These are phyloP conservation scores for Gavialis gangeticus DNA, from an alignment of 2,113 vertebrate species.

Conservation along the genomic window DNA sequence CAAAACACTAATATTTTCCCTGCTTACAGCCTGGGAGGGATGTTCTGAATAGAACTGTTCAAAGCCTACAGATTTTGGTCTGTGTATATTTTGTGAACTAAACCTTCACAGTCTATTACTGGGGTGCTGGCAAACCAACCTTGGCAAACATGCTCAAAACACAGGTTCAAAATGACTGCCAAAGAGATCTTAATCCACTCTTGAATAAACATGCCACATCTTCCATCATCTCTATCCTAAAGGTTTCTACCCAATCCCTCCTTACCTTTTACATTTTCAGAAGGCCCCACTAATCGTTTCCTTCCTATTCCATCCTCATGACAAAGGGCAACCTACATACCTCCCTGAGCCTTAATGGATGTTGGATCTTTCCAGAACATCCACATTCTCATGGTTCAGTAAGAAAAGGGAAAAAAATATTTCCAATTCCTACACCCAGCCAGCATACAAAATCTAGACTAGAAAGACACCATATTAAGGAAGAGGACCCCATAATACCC, in stretches of 20 bases:
- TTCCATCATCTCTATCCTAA: background rate
- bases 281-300: background rate
- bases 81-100: background rate
- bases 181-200: background rate
- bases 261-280: background rate
- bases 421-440: background rate
- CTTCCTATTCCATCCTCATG: background rate
- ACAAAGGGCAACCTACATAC: background rate
- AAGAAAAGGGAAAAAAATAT: background rate
- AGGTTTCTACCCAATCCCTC: background rate
- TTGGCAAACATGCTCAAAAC: background rate
- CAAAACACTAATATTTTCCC: slow-evolving; percentile 44
- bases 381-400: background rate
- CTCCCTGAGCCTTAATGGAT: background rate
- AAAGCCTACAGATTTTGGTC: background rate
- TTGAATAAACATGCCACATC: background rate
- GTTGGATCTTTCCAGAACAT: background rate
- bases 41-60: background rate
- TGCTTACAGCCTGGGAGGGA: background rate
- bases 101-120: background rate
- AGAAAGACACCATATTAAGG: background rate
- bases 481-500: background rate
- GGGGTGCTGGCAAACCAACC: background rate
- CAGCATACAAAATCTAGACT: background rate
- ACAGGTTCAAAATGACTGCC: background rate